Percentiles rank a stretch among this genome's conserved stretches.
phyloP scores from a whole-genome alignment of 1,140 invertebrate species.

The Atta colombica region DNA sequence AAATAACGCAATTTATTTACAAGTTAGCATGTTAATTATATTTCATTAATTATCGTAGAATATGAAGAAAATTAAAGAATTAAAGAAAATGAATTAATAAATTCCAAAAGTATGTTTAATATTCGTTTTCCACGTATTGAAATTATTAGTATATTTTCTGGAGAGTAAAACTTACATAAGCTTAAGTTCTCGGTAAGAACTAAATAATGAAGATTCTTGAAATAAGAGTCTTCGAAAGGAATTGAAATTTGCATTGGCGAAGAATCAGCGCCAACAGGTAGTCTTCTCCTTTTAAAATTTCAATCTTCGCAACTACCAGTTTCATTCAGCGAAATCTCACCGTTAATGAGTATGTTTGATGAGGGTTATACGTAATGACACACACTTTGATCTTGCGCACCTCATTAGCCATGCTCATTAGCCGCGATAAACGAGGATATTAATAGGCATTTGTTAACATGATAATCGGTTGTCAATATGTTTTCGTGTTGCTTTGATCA shows the following conservation, averaged over 20 bases:
- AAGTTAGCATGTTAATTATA: background rate
- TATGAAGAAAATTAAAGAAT: background rate
- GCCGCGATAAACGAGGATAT: slow-evolving; percentile 15
- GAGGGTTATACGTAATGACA: slow-evolving; percentile 13
- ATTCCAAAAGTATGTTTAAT: background rate
- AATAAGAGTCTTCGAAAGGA: slow-evolving; percentile 43
- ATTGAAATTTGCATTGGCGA: slow-evolving; percentile 31
- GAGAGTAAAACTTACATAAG: slow-evolving; percentile 41
- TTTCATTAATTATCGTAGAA: background rate
- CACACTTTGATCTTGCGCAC: background rate
- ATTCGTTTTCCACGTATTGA: slow-evolving; percentile 7
- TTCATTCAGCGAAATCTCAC: slow-evolving; percentile 58
- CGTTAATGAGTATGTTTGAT: slow-evolving; percentile 14
- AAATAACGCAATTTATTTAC: background rate
- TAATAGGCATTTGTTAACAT: slow-evolving; percentile 74
- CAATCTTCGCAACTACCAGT: slow-evolving; percentile 25
- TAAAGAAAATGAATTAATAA: background rate
- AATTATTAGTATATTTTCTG: slow-evolving; percentile 29
- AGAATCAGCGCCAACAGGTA: slow-evolving; percentile 58
- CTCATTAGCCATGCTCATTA: background rate
- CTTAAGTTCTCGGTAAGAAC: slow-evolving; percentile 43
- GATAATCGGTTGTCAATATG: slow-evolving; percentile 76
- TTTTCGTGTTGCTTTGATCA: slow-evolving; percentile 42
- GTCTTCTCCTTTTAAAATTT: slow-evolving; percentile 37
- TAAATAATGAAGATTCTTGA: slow-evolving; percentile 52